Evolutionary conservation across 2,113 vertebrate genomes (phyloP), one percentile per base, ranked within the genome.

Genomic region (Lepisosteus osseus): DNA sequence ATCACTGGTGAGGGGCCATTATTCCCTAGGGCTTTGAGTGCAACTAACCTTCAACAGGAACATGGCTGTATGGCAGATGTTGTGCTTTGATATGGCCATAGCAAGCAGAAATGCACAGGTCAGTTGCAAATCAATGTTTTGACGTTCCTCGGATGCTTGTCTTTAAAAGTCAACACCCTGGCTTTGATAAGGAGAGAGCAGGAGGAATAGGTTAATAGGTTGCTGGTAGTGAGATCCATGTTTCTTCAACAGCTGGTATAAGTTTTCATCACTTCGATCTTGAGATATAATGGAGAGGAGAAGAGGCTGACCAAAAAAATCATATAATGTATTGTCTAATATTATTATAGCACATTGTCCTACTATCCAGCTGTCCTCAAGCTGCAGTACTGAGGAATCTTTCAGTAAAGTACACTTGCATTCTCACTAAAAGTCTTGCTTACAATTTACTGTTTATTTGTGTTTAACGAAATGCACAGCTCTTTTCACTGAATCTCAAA

Each of bases 71-170:
- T 78, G 78, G 80, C 83, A 82, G 81, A 81, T 81, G 83, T 62
- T 84, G 79, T 73, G 74, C 70, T 74, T 64, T 29, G n/a, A 79
- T 82, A 80, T 76, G 78, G 76, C 84, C 80, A 73, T 44, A 79
- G 87, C 80, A 85, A 80, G 82, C 67, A 85, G 67, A 68, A 73
- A 73, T 73, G 70, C 69, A 44, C 78, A 80, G 84, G 42, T 72
- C 82, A 88, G 86, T 84, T 82, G 84, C 86, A 92, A 94, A 94
- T 92, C 93, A 85, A 88, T 93, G 89, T 93, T 94, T 87, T 91
- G 89, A 88, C 82, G 15, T 93, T 92, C 91, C 87, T 87, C 80
- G 88, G 86, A 91, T 85, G 87, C 84, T 83, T 78, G 84, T 89
- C 90, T 91, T 92, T 89, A 85, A 87, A 90, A 92, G 87, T 82